Base-by-base conservation (phyloP, 1,140 invertebrate species). In the Acromyrmex heyeri region DNA sequence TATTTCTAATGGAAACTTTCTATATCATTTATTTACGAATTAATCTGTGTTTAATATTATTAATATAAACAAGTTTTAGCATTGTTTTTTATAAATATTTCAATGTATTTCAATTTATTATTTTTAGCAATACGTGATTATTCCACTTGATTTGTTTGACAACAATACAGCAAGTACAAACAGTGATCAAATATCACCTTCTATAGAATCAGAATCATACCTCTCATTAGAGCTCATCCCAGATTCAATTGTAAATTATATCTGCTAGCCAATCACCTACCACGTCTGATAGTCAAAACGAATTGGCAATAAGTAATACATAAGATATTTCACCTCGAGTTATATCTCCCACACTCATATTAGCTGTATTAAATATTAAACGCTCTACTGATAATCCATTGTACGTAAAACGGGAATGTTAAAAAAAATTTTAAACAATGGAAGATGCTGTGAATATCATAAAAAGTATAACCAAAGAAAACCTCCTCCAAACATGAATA, bases 321-420 rank as follows among this genome's bases (percentile, higher is more conserved):
- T 44, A n/a, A 67, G 10, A 21, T 67, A 8, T 21, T 14, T 44
- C 38, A 38, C 6, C 38, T 44, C 38, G 10, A 44, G 8, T 44
- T 10, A 44, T 10, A 44, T 44, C 65, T 18, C 5, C n/a, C 6
- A 69, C 5, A 44, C 0, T n/a, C 16, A 12, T 21, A 69, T 69
- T 44, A 69, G 38, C 38, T 12, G 8, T 21, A 69, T 69, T 21
- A 69, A 69, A 69, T 67, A 44, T 3, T 44, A 21, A 69, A 44
- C 34, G 5, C n/a, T 16, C 65, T 21, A 0, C 4, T 69, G n/a
- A 21, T 10, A 44, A 44, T 5, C 6, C 65, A 14, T 44, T 69
- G n/a, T 69, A 44, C 21, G 10, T 44, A 1, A 69, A 69, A 69
- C 34, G 65, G 44, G 21, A 1, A 30, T 30, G 30, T 30, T 67